Evolutionary conservation across 2,113 vertebrate species (phyloP), one percentile per base, ranked within the genome.

Genomic region (Cololabis saira): DNA sequence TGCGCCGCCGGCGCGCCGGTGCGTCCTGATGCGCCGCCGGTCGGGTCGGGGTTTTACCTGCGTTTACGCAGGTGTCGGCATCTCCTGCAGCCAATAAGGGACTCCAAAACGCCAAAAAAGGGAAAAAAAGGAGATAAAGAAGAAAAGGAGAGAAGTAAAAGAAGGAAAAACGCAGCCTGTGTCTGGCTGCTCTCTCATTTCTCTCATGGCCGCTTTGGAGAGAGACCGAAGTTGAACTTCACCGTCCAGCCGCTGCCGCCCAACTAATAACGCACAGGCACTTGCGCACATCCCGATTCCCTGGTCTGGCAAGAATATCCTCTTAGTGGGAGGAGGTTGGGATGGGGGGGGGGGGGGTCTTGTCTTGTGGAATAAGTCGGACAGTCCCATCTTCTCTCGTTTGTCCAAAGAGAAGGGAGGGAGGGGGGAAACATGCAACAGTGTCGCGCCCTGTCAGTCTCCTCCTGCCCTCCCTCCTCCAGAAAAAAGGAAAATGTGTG

Each of bases 221-320:
- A n/a, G 33, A 76, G 64, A 83, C 30, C 77, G 80, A 92, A 92
- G 89, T 92, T 87, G 21, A 85, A 89, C 81, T 91, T 91, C 70
- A 14, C 33, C 73, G 81, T 84, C 65, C 82, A 82, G 75, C 71
- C 77, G 37, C 81, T 77, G 61, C 71, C 78, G 79, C 85, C 83
- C 74, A 74, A 70, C 56, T 76, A 19, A 56, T 50, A 63, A n/a
- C n/a, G n/a, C 82, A 47, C 83, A 74, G 73, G 76, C 72, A 81
- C 75, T 84, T 63, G 77, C 78, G 75, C 78, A 70, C 80, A 82
- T 81, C 76, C 81, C 81, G n/a, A n/a, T n/a, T n/a, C n/a, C n/a
- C n/a, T 82, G 48, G 82, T 84, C 76, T 71, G 86, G 81, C 81
- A 87, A 82, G 83, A 82, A 77, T 83, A 90, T 93, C 90, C 90